Base-by-base conservation (phyloP, 2,113 vertebrate genomes). In the Sylvilagus bachmani region DNA sequence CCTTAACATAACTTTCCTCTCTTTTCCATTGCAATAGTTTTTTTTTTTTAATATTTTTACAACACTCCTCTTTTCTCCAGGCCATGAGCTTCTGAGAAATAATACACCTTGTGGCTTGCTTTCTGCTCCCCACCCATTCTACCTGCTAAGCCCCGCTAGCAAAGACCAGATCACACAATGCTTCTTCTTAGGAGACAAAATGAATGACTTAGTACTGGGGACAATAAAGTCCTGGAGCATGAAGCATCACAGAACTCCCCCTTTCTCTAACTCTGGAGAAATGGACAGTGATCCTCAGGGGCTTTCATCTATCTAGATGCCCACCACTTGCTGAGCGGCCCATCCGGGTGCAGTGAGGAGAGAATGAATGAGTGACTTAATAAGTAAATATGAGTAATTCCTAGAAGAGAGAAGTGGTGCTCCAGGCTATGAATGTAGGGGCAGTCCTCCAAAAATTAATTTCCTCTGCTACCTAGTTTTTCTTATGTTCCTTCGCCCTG, bases 281-380 rank as follows among this genome's bases (percentile, higher is more conserved):
- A 49, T 22, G 24, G 10, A 6, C 33, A 33, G 27, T 24, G 27
- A 44, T 38, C 5, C 3, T 53, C 85, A 8, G 12, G 11, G 38
- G 9, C 0, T 66, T n/a, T 25, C 4, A 19, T 64, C 19, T 81
- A 31, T 66, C 67, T 49, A 8, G 16, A 25, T 64, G 4, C 33
- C 13, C 71, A 36, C 27, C 10, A 31, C 0, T 0, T 2, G 14
- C 9, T 10, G 17, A 62, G 11, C 79, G 58, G 66, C 9, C 3
- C 2, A 27, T 44, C 49, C 29, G 6, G 12, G 5, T 58, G 51
- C 49, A 27, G 22, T 49, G 29, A 84, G 11, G 2, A n/a, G 79
- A n/a, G 29, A 51, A 66, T 29, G 31, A 36, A 38, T 21, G 53
- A 66, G 53, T 73, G 22, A 58, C 22, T 6, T 6, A 92, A 16